phyloP scores from a whole-genome alignment of 2,888 invertebrate species.

The Mythimna lalbum region DNA sequence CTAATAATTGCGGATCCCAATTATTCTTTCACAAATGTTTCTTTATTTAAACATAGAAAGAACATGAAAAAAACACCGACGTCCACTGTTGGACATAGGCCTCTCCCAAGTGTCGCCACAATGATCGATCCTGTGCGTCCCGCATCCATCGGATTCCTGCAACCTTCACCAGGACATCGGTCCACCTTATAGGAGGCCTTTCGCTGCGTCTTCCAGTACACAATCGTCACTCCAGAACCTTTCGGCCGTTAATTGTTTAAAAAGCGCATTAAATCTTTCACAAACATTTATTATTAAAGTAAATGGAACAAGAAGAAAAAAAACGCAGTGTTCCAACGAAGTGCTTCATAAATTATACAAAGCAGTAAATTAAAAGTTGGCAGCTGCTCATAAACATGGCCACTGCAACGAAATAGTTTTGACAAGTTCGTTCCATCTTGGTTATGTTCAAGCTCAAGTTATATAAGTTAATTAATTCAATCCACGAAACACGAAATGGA shows the following conservation, averaged over 20 bases:
- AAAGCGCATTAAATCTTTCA: too few species aligned
- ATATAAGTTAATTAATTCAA: slow-evolving; percentile 52
- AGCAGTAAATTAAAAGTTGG: slow-evolving; percentile 67
- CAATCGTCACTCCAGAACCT: too few species aligned
- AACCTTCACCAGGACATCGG: too few species aligned
- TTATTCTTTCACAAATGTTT: slow-evolving; percentile 45
- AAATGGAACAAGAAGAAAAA: slow-evolving; percentile 44
- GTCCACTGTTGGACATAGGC: too few species aligned
- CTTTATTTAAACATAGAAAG: too few species aligned
- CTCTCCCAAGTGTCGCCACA: too few species aligned
- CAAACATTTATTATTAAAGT: slow-evolving; percentile 53
- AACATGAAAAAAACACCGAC: too few species aligned
- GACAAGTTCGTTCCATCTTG: slow-evolving; percentile 51
- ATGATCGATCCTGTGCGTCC: too few species aligned
- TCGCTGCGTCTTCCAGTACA: too few species aligned
- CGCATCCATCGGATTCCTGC: too few species aligned
- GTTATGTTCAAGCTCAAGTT: slow-evolving; percentile 26
- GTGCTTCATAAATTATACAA: slow-evolving; percentile 64
- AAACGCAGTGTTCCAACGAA: slow-evolving; percentile 44
- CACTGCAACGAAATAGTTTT: slow-evolving; percentile 54
- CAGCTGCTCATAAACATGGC: slow-evolving; percentile 57
- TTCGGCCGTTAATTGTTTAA: too few species aligned
- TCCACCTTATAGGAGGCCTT: too few species aligned
- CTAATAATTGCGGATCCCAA: slow-evolving; percentile 17
- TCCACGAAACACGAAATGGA: slow-evolving; percentile 24